A percentile compares a stretch with the other conserved stretches of the same genome.
Evolutionary conservation across 2,888 invertebrate species (phyloP).

Genomic region (Epinotia brunnichana): DNA sequence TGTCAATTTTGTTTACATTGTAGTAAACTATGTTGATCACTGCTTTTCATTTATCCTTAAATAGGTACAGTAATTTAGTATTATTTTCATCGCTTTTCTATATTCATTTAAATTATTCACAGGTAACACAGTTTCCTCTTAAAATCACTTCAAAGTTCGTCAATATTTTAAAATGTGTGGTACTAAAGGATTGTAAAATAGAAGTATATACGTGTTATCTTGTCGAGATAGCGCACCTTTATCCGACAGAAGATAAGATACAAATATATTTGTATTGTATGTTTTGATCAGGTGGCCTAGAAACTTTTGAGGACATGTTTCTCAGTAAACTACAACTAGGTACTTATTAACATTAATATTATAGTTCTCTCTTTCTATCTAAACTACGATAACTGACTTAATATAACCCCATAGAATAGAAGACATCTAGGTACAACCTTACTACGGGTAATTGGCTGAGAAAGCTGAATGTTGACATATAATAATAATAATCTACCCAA

Average conservation of each 20-base stretch:
- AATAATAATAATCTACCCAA: no score
- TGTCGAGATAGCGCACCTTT: conserved; percentile 45
- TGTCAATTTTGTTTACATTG: conserved; percentile 41
- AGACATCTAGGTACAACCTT: no score
- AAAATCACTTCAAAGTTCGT: conserved; percentile 15
- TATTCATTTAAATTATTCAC: background rate
- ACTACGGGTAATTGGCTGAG: no score
- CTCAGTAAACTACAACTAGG: background rate
- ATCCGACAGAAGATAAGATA: conserved; percentile 60
- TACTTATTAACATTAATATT: no score
- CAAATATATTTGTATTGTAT: conserved; percentile 43
- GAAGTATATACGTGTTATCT: conserved; percentile 51
- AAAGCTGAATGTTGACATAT: no score
- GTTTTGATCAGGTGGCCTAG: conserved; percentile 49
- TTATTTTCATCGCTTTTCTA: background rate
- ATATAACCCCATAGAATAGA: no score
- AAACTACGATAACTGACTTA: no score
- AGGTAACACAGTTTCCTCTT: background rate
- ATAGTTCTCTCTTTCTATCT: no score
- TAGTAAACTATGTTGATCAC: conserved; percentile 38
- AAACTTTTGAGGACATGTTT: conserved; percentile 44
- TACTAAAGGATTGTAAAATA: conserved; percentile 47
- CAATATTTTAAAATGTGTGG: conserved; percentile 45
- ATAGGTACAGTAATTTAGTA: background rate
- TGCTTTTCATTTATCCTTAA: background rate